These are phyloP conservation scores for Cryptocheilus praepositus DNA, from an alignment of 2,888 invertebrate species.

Conservation along the genomic window DNA sequence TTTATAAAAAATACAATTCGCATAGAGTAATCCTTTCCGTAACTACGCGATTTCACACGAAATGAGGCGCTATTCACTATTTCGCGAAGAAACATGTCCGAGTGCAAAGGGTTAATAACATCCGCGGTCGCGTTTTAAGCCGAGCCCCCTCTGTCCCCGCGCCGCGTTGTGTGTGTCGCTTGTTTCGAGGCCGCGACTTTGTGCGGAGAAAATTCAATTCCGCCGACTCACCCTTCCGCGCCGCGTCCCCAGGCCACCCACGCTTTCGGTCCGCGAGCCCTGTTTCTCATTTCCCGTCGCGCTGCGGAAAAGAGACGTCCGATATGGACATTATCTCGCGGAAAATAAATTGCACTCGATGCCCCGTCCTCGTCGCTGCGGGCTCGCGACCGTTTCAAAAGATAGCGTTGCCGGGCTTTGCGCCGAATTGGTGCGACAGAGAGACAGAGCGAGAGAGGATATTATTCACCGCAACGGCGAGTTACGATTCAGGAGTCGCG, in stretches of 20 bases:
- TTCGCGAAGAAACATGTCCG: too few species aligned
- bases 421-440: background rate
- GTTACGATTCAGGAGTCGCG: too few species aligned
- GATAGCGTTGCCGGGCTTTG: background rate
- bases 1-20: too few species aligned
- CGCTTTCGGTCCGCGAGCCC: conserved; percentile 4
- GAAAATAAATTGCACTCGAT: conserved; percentile 37
- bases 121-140: conserved; percentile 23
- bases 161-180: conserved; percentile 18
- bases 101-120: conserved; percentile 26
- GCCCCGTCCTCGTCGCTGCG: background rate
- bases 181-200: conserved; percentile 25
- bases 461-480: background rate
- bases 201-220: conserved; percentile 33
- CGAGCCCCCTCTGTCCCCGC: background rate
- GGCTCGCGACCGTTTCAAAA: background rate
- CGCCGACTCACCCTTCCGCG: conserved; percentile 20
- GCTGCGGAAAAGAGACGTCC: conserved; percentile 30
- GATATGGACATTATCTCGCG: conserved; percentile 33
- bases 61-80: too few species aligned
- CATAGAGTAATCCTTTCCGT: too few species aligned
- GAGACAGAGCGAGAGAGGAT: background rate
- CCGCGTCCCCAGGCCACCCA: conserved; percentile 21
- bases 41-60: too few species aligned
- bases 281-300: conserved; percentile 6